A percentile compares a stretch with the other conserved stretches of the same genome.
These are phyloP conservation scores for Ictidomys tridecemlineatus DNA, from an alignment of 2,113 vertebrate species.

Conservation along the genomic window DNA sequence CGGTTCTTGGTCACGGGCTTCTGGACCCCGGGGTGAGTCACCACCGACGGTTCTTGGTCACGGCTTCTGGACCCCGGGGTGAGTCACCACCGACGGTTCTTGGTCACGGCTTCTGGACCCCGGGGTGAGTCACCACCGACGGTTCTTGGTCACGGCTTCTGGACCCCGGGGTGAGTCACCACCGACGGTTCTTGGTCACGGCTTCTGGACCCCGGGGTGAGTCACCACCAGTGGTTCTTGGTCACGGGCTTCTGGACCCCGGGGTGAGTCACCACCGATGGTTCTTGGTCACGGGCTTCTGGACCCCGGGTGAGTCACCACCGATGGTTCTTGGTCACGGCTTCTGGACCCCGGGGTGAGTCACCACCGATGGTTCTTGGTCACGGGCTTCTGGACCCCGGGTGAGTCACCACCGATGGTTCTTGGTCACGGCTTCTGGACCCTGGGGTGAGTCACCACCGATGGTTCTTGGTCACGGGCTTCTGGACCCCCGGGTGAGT, in stretches of 20 bases:
- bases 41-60: no score
- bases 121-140: neutral
- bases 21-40: neutral
- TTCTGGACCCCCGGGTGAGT: neutral
- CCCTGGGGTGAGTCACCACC: neutral
- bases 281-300: no score
- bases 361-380: no score
- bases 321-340: no score
- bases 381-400: no score
- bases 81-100: no score
- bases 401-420: neutral
- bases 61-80: neutral
- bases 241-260: neutral
- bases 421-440: neutral
- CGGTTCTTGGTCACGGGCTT: neutral
- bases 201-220: neutral
- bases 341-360: neutral
- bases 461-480: no score
- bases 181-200: no score
- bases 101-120: neutral
- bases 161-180: neutral
- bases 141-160: neutral
- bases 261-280: neutral
- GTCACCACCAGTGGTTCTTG: no score
- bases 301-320: neutral